Percentiles rank a stretch among this genome's conserved stretches.
Conservation (phyloP, 2,888 invertebrate genomes). For the Eristalinus sepulchralis region DNA sequence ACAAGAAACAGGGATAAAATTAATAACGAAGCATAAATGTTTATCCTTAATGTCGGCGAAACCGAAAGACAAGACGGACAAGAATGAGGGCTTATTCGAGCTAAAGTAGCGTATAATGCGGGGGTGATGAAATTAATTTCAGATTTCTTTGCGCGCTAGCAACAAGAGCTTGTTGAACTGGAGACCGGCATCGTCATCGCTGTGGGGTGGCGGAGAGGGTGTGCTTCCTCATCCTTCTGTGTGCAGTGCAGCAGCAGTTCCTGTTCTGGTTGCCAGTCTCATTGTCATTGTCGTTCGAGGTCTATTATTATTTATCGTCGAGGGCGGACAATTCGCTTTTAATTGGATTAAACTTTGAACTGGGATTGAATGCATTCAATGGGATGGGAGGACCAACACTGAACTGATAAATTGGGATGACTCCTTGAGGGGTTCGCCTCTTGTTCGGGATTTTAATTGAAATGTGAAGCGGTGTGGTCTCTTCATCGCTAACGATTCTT, state of each 20-base stretch:
- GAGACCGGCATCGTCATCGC: background rate
- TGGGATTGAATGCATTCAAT: background rate
- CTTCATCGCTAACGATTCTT: too few species aligned
- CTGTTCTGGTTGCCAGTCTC: background rate
- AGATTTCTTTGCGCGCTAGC: background rate
- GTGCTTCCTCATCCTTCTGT: background rate
- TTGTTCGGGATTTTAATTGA: background rate
- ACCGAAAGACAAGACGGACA: background rate
- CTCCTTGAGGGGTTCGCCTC: background rate
- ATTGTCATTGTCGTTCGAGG: background rate
- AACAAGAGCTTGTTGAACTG: background rate
- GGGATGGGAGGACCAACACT: background rate
- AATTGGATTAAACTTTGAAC: slow-evolving; percentile 6
- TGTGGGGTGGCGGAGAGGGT: background rate
- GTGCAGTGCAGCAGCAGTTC: background rate
- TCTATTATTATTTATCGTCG: slow-evolving; percentile 12
- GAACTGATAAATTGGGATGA: background rate
- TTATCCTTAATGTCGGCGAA: slow-evolving; percentile 35
- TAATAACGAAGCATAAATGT: slow-evolving; percentile 42
- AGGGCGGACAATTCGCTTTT: background rate
- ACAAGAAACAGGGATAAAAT: slow-evolving; percentile 17
- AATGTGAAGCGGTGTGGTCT: background rate
- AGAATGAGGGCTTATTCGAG: slow-evolving; percentile 4
- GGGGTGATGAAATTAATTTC: slow-evolving; percentile 14
- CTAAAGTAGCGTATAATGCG: slow-evolving; percentile 11